These are phyloP conservation scores for Coptodon bakossiorum DNA, from an alignment of 2,113 vertebrate genomes.

Conservation along the genomic window DNA sequence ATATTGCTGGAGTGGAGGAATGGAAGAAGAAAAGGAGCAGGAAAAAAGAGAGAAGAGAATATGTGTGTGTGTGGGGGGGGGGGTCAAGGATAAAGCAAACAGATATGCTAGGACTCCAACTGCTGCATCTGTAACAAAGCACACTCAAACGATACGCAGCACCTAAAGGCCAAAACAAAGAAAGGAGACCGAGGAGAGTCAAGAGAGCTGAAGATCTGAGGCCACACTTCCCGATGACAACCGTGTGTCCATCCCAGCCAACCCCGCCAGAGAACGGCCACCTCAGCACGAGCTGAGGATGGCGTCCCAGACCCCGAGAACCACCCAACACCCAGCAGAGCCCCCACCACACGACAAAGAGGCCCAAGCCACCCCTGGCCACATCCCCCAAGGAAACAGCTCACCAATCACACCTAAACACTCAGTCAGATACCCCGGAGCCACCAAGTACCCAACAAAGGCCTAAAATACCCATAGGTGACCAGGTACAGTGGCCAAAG, in stretches of 20 bases:
- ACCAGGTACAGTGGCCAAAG: not conserved
- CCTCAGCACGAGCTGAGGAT: not conserved
- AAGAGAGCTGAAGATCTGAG: not conserved
- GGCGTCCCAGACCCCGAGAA: fast-evolving
- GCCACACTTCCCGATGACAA: not conserved
- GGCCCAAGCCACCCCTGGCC: not conserved
- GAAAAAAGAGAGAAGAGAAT: not conserved
- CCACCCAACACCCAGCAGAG: not conserved
- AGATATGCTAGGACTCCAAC: not conserved
- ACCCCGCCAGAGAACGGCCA: fast-evolving
- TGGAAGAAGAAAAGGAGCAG: not conserved
- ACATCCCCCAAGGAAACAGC: not conserved
- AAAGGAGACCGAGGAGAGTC: not conserved
- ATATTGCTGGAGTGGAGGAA: not conserved
- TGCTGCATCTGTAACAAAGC: not conserved
- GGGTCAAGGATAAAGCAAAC: not conserved
- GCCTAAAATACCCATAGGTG: not conserved
- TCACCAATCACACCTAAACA: not conserved
- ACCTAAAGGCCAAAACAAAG: not conserved
- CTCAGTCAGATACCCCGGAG: fast-evolving
- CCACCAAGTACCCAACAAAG: not conserved
- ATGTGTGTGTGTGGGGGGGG: not conserved
- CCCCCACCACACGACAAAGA: not conserved
- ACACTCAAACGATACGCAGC: fast-evolving
- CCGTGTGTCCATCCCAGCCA: not conserved